A percentile compares a stretch with the other conserved stretches of the same genome.
These are phyloP conservation scores for Centruroides vittatus DNA, from an alignment of 1,140 invertebrate genomes.

Conservation along the genomic window DNA sequence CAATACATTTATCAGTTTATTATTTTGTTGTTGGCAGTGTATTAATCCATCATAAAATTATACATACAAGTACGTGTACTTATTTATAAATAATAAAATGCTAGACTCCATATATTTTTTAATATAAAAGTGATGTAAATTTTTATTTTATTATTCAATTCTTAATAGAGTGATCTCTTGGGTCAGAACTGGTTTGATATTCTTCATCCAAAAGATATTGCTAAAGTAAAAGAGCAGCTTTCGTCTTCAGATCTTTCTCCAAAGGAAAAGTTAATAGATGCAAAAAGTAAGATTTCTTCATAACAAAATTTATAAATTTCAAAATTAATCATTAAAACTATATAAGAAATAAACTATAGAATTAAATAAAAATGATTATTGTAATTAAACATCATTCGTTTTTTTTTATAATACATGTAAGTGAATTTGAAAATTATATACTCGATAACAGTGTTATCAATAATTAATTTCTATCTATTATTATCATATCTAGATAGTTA, in stretches of 20 bases:
- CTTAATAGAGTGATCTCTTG: constrained; percentile 59
- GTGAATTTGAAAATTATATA: too few relatives aligned
- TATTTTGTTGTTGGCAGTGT: too few relatives aligned
- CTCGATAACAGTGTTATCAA: too few relatives aligned
- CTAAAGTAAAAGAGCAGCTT: constrained; percentile 87
- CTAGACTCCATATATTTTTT: too few relatives aligned
- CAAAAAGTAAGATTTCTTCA: constrained; percentile 56
- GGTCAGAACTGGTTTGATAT: constrained; percentile 92
- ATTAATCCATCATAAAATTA: too few relatives aligned
- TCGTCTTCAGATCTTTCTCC: constrained; percentile 79
- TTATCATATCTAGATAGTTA: too few relatives aligned
- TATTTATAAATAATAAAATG: too few relatives aligned
- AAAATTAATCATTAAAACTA: background rate
- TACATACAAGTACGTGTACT: too few relatives aligned
- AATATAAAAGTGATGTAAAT: too few relatives aligned
- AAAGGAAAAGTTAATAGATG: constrained; percentile 74
- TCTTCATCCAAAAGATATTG: constrained; percentile 84
- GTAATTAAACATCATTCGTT: constrained; percentile 26
- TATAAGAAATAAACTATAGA: background rate
- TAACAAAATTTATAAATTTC: background rate
- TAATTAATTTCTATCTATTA: too few relatives aligned
- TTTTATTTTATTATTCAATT: background rate
- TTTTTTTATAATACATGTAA: constrained; percentile 24
- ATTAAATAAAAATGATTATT: background rate
- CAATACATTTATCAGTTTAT: too few relatives aligned